phyloP scores from a whole-genome alignment of 2,797 vertebrate genomes.

The Diplodus puntazzo region DNA sequence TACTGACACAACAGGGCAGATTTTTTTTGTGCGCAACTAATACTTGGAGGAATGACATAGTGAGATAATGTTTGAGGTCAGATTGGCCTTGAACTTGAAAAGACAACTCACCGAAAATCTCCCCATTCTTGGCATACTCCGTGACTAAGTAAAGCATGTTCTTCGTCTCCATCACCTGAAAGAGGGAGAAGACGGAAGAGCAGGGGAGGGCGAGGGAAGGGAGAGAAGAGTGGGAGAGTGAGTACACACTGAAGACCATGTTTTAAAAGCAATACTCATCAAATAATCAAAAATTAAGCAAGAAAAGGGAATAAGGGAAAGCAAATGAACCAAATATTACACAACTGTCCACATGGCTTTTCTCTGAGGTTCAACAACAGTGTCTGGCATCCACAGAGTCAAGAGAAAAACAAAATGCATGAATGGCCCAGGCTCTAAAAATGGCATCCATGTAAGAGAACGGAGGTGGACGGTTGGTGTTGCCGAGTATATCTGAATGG shows the following conservation, averaged over 20 bases:
- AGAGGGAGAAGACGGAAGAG: conserved; percentile 47
- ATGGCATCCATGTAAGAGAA: conserved; percentile 70
- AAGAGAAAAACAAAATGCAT: conserved; percentile 70
- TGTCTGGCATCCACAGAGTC: conserved; percentile 50
- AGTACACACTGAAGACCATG: conserved; percentile 52
- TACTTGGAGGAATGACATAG: conserved; percentile 7
- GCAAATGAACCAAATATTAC: conserved; percentile 48
- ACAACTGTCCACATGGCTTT: conserved; percentile 44
- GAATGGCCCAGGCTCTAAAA: conserved; percentile 76
- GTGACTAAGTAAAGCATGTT: conserved; percentile 99
- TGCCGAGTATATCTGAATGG: conserved; percentile 75
- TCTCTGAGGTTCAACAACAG: conserved; percentile 34
- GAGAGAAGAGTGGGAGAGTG: conserved; percentile 46
- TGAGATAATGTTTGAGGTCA: conserved; percentile 8
- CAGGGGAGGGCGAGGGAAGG: conserved; percentile 20
- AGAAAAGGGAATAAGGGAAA: conserved; percentile 24
- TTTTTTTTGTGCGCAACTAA: conserved; percentile 15
- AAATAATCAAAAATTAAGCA: conserved; percentile 32
- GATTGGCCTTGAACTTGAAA: conserved; percentile 40
- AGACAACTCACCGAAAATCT: conserved; percentile 96
- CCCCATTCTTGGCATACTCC: conserved; percentile 98
- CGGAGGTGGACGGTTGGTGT: conserved; percentile 72
- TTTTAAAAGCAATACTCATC: conserved; percentile 31
- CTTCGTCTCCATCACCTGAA: conserved; percentile 99
- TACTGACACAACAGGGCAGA: conserved; percentile 16